Conservation (phyloP, 2,888 invertebrate genomes). For the Caenorhabditis sp. region DNA sequence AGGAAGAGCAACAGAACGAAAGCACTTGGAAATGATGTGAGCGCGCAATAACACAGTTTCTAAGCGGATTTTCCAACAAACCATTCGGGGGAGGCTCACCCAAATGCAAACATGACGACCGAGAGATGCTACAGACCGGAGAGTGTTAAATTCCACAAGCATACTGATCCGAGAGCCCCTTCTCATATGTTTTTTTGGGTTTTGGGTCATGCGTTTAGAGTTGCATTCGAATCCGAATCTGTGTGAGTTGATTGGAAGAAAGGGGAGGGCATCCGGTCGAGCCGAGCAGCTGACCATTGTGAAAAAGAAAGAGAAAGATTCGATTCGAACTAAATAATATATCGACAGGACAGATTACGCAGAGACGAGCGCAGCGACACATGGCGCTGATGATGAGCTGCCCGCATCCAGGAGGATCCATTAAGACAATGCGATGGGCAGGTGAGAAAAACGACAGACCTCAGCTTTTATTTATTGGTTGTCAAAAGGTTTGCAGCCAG, state of each 20-base stretch:
- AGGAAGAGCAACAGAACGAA: constrained; percentile 14
- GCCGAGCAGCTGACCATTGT: constrained; percentile 47
- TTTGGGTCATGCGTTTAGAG: too few relatives aligned
- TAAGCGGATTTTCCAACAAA: constrained; percentile 51
- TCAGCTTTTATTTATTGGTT: constrained; percentile 52
- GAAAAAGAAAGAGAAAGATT: constrained; percentile 15
- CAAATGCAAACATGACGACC: constrained; percentile 39
- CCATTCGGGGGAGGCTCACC: constrained; percentile 51
- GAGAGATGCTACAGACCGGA: constrained; percentile 26
- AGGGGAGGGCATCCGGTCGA: not conserved
- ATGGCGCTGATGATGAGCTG: too few relatives aligned
- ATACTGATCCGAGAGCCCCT: constrained; percentile 23
- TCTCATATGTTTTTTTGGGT: constrained; percentile 9
- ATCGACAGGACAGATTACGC: constrained; percentile 52
- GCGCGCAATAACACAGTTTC: constrained; percentile 51
- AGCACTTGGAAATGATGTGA: constrained; percentile 43
- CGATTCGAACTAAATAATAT: constrained; percentile 49
- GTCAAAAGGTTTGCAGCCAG: constrained; percentile 32
- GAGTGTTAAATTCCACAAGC: constrained; percentile 49
- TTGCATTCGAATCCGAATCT: too few relatives aligned
- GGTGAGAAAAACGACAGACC: constrained; percentile 26
- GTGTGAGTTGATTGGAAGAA: constrained; percentile 25
- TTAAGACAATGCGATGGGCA: constrained; percentile 35
- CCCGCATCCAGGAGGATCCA: not conserved
- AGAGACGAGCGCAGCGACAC: constrained; percentile 25